Evolutionary conservation across 2,888 invertebrate species (phyloP), one percentile per base, ranked within the genome.

Genomic region (Tortrix viridana): DNA sequence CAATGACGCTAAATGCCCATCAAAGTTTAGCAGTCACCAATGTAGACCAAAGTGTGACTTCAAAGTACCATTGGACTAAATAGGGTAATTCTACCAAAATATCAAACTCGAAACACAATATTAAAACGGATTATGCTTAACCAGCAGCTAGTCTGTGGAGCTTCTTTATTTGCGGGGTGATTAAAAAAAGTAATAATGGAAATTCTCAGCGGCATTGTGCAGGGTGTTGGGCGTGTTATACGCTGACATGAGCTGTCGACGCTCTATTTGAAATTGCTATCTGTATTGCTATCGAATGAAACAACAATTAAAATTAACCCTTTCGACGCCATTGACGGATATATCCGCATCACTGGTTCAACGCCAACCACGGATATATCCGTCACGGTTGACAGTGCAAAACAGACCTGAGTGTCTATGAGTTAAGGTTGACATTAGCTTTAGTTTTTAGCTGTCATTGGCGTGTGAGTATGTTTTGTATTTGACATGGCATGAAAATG

Each of bases 131-230:
- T 38, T 26, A 38, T 41, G 16, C 41, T 41, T 41, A 41, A 5
- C 41, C 14, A 41, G 16, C 5, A 6, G n/a, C 12, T 37, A 37
- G n/a, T n/a, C n/a, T 41, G 41, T 16, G n/a, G 41, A 19, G 49
- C 49, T 16, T 32, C 5, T 50, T 18, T 19, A 46, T 50, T 44
- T 32, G 18, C 49, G 14, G 49, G 32, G 32, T 50, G 49, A 50
- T 50, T 50, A 50, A 50, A 32, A 50, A 50, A 9, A 50, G 49
- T 50, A 50, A 32, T 50, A 50, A 50, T 32, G 49, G 14, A 32
- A 32, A 37, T 37, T 32, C 49, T 32, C 49, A 5, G 44, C 44
- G 19, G 49, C 32, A 37, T 50, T 37, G 49, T 50, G 49, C 32
- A 41, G 49, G 49, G 49, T 32, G 49, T 50, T 32, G 19, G 41